A percentile compares a stretch with the other conserved stretches of the same genome.
Conservation (phyloP, 1,140 invertebrate species). For the Heliconius eleuchia region DNA sequence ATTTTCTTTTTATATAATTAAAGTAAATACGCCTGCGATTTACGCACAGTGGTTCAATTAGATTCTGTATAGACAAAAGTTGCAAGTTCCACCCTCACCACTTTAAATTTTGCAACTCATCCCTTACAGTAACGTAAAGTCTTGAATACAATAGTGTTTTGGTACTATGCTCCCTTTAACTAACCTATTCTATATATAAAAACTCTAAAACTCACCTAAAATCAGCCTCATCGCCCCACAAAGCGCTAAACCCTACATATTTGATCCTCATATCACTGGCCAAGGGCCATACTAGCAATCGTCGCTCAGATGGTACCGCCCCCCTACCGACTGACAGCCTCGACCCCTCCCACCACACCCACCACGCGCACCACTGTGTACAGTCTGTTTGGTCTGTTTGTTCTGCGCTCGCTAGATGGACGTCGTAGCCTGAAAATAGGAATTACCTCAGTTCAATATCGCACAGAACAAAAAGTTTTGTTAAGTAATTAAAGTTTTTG, state of each 20-base stretch:
- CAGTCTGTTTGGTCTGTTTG: constrained; percentile 80
- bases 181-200: background rate
- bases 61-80: no score
- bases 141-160: no score
- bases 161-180: no score
- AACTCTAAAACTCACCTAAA: constrained; percentile 77
- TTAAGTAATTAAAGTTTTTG: no score
- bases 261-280: constrained; percentile 82
- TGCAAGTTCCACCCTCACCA: no score
- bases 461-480: no score
- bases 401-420: constrained; percentile 81
- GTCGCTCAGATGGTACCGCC: constrained; percentile 74
- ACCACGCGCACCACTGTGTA: constrained; percentile 82
- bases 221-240: constrained; percentile 84
- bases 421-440: constrained; percentile 81
- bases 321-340: constrained; percentile 82
- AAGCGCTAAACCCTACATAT: constrained; percentile 83
- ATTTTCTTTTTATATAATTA: no score
- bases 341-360: constrained; percentile 84
- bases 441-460: background rate
- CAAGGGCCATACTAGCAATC: constrained; percentile 82
- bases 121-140: no score
- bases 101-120: no score
- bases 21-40: no score
- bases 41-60: no score